Conservation (phyloP, 53 echinoderm and acorn worm genomes). For the Holothuria scabra region DNA sequence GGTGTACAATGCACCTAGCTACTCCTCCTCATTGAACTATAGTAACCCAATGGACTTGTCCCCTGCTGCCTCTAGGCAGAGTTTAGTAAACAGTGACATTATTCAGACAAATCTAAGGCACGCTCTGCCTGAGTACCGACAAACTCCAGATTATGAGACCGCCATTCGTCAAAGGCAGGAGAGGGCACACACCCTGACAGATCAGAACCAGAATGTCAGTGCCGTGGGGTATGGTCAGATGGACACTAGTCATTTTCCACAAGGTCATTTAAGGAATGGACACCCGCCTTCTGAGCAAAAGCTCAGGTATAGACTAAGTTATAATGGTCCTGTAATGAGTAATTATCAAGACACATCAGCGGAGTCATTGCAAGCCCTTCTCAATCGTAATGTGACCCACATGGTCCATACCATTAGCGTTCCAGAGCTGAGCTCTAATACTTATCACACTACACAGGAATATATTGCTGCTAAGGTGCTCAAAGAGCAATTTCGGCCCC, state of each 20-base stretch:
- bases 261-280: constrained; percentile 69
- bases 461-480: constrained; percentile 93
- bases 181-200: constrained; percentile 56
- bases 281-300: constrained; percentile 64
- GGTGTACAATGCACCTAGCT: constrained; percentile 35
- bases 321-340: constrained; percentile 63
- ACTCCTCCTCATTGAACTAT: constrained; percentile 83
- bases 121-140: constrained; percentile 81
- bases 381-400: constrained; percentile 60
- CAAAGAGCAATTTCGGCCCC: constrained; percentile 91
- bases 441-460: constrained; percentile 86
- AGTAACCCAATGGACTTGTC: constrained; percentile 79
- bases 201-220: constrained; percentile 87
- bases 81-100: constrained; percentile 81
- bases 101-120: constrained; percentile 66
- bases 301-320: constrained; percentile 81
- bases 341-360: constrained; percentile 66
- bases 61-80: constrained; percentile 89
- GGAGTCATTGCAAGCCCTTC: constrained; percentile 82
- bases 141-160: constrained; percentile 86
- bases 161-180: constrained; percentile 70
- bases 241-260: constrained; percentile 68
- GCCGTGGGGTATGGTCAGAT: constrained; percentile 72
- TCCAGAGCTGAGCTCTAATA: constrained; percentile 87
- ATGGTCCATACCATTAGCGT: constrained; percentile 96